Evolutionary conservation across 2,888 invertebrate species (phyloP).

Genomic region (Ferdinandea cuprea): DNA sequence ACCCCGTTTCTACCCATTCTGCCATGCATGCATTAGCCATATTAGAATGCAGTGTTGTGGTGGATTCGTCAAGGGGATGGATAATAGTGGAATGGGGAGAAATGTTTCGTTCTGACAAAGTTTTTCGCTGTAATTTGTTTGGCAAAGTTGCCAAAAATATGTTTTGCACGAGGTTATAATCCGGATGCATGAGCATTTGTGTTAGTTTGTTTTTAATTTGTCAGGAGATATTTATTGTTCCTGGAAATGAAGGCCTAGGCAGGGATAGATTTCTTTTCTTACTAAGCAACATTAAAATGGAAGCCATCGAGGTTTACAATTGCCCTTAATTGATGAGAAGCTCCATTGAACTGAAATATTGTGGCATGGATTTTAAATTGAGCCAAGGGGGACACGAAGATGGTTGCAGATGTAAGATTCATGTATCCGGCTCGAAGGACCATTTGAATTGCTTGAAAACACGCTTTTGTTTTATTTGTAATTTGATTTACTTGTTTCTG

Average conservation of each 20-base stretch:
- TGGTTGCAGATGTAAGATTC: background rate
- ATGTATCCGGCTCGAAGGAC: background rate
- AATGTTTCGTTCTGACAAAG: constrained; percentile 38
- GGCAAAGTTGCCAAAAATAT: constrained; percentile 66
- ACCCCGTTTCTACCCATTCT: constrained; percentile 1
- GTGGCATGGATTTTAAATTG: too few relatives aligned
- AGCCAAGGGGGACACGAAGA: too few relatives aligned
- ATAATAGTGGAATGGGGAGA: background rate
- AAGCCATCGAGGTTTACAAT: background rate
- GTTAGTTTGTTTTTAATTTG: constrained; percentile 48
- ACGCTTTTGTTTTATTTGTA: too few relatives aligned
- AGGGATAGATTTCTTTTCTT: background rate
- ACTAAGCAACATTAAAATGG: constrained; percentile 3
- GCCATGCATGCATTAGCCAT: constrained; percentile 57
- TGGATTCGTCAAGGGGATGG: background rate
- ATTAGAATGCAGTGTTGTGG: constrained; percentile 50
- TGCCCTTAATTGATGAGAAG: background rate
- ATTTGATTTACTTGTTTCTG: too few relatives aligned
- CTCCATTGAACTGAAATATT: too few relatives aligned
- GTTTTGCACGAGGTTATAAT: constrained; percentile 41
- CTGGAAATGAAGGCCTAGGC: background rate
- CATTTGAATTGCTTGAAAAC: background rate
- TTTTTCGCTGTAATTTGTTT: constrained; percentile 58
- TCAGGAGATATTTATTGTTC: constrained; percentile 4
- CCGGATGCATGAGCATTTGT: constrained; percentile 61